Evolutionary conservation across 2,113 vertebrate genomes (phyloP).

Genomic region (Cyprinodon tularosa): DNA sequence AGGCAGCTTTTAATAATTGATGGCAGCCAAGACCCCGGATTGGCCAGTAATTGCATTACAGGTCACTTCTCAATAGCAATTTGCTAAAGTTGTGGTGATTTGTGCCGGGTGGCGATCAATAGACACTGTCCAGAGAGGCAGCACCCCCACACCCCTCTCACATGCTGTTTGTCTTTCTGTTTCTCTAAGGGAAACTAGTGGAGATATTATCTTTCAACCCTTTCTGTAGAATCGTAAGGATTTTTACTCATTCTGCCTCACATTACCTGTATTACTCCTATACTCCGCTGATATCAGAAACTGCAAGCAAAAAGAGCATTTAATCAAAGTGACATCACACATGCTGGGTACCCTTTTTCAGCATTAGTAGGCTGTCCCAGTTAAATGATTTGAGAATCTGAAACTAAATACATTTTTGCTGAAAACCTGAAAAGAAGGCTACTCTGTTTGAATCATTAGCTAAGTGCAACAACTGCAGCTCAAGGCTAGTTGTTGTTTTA

Average conservation of each 20-base stretch:
- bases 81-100: conserved; percentile 84
- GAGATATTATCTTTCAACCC: conserved; percentile 38
- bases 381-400: neutral
- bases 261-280: conserved; percentile 14
- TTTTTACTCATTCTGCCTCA: conserved; percentile 13
- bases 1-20: conserved; percentile 85
- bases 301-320: neutral
- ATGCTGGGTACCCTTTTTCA: no score
- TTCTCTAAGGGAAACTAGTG: conserved; percentile 30
- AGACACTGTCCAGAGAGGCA: conserved; percentile 74
- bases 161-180: conserved; percentile 40
- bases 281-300: neutral
- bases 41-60: conserved; percentile 85
- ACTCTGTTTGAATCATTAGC: neutral
- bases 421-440: neutral
- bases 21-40: conserved; percentile 78
- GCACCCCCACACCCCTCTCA: conserved; percentile 23
- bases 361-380: neutral
- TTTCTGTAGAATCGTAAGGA: conserved; percentile 9
- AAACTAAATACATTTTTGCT: neutral
- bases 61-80: conserved; percentile 87
- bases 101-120: conserved; percentile 81
- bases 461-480: neutral
- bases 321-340: neutral
- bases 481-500: no score